Percentiles rank a stretch among this genome's conserved stretches.
phyloP scores from a whole-genome alignment of 1,140 invertebrate genomes.

The Aphis gossypii region DNA sequence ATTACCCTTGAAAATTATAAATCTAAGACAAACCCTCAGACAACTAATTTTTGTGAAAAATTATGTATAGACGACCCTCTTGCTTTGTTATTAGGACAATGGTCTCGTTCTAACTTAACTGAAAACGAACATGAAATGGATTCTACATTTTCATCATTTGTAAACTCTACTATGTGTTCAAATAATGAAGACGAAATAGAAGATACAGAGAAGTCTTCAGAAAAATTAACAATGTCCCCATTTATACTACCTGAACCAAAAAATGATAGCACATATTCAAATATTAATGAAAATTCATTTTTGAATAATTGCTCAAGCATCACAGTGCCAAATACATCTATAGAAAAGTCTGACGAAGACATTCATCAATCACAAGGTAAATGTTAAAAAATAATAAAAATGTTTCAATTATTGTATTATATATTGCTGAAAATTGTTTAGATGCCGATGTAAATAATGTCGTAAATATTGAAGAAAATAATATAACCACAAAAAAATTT shows the following conservation, averaged over 20 bases:
- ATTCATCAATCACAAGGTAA: not conserved
- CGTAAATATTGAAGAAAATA: not conserved
- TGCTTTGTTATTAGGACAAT: constrained; percentile 59
- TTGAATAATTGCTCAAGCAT: constrained; percentile 9
- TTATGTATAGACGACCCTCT: constrained; percentile 81
- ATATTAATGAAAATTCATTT: not conserved
- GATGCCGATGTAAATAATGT: not conserved
- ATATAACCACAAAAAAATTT: not conserved
- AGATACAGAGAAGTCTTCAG: not conserved
- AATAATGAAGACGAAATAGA: not conserved
- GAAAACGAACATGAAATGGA: not conserved
- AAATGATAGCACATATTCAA: not conserved
- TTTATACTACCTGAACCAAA: constrained; percentile 40
- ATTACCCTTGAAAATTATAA: constrained; percentile 73
- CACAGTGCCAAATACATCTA: not conserved
- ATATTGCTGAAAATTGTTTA: not conserved
- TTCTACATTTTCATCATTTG: constrained; percentile 41
- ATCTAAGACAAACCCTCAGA: constrained; percentile 81
- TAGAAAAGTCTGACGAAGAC: not conserved
- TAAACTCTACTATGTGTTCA: constrained; percentile 23
- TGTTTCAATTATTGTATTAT: not conserved
- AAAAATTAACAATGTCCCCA: not conserved
- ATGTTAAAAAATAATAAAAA: not conserved
- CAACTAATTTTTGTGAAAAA: constrained; percentile 79
- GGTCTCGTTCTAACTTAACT: constrained; percentile 23